A percentile compares a stretch with the other conserved stretches of the same genome.
Conservation (phyloP, 2,888 invertebrate species). For the Ormyrus nitidulus region DNA sequence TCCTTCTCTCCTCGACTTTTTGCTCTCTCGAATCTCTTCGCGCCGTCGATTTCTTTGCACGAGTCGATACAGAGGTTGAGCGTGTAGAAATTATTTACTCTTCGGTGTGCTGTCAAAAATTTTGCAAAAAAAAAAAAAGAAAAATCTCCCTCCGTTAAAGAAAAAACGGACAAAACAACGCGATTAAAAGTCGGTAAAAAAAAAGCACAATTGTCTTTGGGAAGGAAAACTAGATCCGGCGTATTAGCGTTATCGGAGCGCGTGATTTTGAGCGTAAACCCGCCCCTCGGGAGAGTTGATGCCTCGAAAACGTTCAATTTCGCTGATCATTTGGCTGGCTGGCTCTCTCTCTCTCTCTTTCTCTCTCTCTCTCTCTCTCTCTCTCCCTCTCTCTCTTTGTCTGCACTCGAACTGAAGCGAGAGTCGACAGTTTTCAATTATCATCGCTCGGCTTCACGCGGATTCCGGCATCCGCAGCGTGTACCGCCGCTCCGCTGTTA, state of each 20-base stretch:
- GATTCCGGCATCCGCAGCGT: not conserved
- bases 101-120: not conserved
- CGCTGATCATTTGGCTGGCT: conserved; percentile 47
- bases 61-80: not conserved
- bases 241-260: conserved; percentile 31
- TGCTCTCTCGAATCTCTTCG: not conserved
- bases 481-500: not conserved
- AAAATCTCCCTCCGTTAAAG: too few species aligned
- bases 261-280: conserved; percentile 37
- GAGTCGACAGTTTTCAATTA: conserved; percentile 55
- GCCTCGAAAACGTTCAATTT: conserved; percentile 45
- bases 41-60: not conserved
- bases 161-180: conserved; percentile 3
- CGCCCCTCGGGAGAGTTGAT: not conserved
- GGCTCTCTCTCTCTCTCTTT: not conserved
- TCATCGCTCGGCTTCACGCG: conserved; percentile 46
- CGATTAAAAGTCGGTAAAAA: too few species aligned
- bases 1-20: not conserved
- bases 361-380: too few species aligned
- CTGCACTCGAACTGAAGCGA: conserved; percentile 7
- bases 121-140: not conserved
- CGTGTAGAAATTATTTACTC: conserved; percentile 23
- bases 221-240: too few species aligned
- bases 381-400: too few species aligned
- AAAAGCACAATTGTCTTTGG: too few species aligned